A percentile compares a stretch with the other conserved stretches of the same genome.
These are phyloP conservation scores for Crossoptilon crossoptilon DNA, from an alignment of 2,797 vertebrate genomes.

Conservation along the genomic window DNA sequence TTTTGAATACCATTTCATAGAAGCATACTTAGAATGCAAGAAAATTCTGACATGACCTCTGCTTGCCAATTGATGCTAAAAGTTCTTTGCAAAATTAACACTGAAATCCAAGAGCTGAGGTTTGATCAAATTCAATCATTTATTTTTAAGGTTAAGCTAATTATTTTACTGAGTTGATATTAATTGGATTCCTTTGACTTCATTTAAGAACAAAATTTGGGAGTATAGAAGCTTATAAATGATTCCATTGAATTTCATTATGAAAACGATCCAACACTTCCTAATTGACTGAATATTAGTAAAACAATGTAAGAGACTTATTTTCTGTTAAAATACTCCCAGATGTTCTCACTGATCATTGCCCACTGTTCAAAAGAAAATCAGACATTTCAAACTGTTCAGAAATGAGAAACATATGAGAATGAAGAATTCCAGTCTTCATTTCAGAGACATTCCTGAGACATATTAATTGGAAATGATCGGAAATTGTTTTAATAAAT, in stretches of 20 bases:
- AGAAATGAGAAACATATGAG: slow-evolving; percentile 36
- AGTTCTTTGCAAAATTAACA: slow-evolving; percentile 30
- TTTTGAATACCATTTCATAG: not conserved
- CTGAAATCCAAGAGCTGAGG: slow-evolving; percentile 19
- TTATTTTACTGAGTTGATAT: slow-evolving; percentile 41
- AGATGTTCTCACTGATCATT: slow-evolving; percentile 26
- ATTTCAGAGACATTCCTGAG: not conserved
- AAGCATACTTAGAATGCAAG: not conserved
- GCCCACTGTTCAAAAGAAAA: slow-evolving; percentile 36
- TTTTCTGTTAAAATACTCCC: slow-evolving; percentile 39
- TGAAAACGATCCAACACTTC: slow-evolving; percentile 19
- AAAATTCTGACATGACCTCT: not conserved
- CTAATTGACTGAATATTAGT: slow-evolving; percentile 53
- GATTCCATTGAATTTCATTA: slow-evolving; percentile 14
- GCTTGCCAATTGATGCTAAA: not conserved
- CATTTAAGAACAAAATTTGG: slow-evolving; percentile 4
- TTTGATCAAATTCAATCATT: slow-evolving; percentile 22
- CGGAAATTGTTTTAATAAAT: not conserved
- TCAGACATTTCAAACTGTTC: slow-evolving; percentile 23
- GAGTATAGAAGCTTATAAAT: slow-evolving; percentile 29
- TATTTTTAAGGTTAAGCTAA: slow-evolving; percentile 56
- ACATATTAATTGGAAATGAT: not conserved
- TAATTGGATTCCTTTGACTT: slow-evolving; percentile 50
- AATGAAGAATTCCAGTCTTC: slow-evolving; percentile 8
- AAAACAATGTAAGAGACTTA: slow-evolving; percentile 60